phyloP scores from a whole-genome alignment of 2,113 vertebrate species.

The Thermophis baileyi region DNA sequence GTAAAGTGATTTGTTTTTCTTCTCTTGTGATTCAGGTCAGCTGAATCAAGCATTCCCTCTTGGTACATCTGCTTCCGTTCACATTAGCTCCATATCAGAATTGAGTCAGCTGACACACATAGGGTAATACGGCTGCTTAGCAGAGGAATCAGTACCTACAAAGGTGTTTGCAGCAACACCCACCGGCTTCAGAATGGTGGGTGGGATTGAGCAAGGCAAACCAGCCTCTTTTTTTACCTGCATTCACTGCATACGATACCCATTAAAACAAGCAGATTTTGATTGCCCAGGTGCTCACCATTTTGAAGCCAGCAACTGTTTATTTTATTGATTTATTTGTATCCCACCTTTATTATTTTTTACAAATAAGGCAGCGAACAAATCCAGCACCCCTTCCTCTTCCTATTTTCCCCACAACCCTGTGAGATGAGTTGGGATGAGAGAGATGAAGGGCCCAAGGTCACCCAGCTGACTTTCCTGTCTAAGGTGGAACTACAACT shows the following conservation, averaged over 20 bases:
- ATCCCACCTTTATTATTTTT: background rate
- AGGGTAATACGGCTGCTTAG: background rate
- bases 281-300: background rate
- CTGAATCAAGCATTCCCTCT: conserved; percentile 40
- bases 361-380: background rate
- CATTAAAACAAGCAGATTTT: background rate
- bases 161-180: background rate
- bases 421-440: background rate
- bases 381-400: no score
- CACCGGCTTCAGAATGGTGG: background rate
- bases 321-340: background rate
- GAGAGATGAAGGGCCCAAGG: background rate
- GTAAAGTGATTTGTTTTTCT: conserved; percentile 8
- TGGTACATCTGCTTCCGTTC: conserved; percentile 39
- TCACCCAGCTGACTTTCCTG: background rate
- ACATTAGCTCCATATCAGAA: conserved; percentile 37
- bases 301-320: background rate
- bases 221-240: background rate
- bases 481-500: background rate
- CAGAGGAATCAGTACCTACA: background rate
- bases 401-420: background rate
- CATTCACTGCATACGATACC: background rate
- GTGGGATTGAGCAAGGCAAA: background rate
- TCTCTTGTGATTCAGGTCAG: conserved; percentile 41
- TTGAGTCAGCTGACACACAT: conserved; percentile 25